phyloP scores from a whole-genome alignment of 1,140 invertebrate species.

The Nasonia giraulti region DNA sequence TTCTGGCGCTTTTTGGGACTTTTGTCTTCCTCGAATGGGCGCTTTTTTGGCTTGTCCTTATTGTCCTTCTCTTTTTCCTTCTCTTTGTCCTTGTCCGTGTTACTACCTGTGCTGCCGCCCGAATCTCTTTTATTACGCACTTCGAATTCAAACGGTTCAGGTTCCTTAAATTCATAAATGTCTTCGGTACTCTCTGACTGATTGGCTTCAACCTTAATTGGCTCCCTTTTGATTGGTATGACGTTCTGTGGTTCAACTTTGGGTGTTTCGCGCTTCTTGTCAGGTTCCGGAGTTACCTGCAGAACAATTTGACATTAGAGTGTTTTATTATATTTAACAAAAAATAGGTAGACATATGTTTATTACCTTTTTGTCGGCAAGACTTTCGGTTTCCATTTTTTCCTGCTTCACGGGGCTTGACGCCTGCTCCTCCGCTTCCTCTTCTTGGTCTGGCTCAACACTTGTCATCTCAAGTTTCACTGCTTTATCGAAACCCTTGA shows the following conservation, averaged over 20 bases:
- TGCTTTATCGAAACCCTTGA: constrained; percentile 85
- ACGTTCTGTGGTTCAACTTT: constrained; percentile 56
- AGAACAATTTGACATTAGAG: not conserved
- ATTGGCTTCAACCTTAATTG: constrained; percentile 59
- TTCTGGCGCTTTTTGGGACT: constrained; percentile 50
- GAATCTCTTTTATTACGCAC: constrained; percentile 76
- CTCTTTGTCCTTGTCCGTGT: constrained; percentile 18
- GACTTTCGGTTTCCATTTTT: constrained; percentile 35
- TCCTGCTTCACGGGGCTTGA: constrained; percentile 16
- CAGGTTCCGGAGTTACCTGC: constrained; percentile 29
- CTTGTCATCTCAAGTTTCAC: constrained; percentile 72
- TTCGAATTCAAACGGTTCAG: constrained; percentile 89
- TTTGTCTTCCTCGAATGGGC: constrained; percentile 33
- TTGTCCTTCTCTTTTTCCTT: constrained; percentile 44
- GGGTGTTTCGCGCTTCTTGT: constrained; percentile 53
- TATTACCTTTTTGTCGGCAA: constrained; percentile 37
- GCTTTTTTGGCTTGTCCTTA: constrained; percentile 58
- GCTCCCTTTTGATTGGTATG: constrained; percentile 41
- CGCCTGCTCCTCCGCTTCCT: constrained; percentile 59
- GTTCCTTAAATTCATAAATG: constrained; percentile 92
- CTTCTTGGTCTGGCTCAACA: constrained; percentile 62
- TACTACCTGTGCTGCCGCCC: constrained; percentile 43
- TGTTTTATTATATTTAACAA: not conserved
- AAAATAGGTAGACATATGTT: not conserved
- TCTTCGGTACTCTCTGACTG: constrained; percentile 77